Evolutionary conservation across 2,888 invertebrate genomes (phyloP).

Genomic region (Rhamnusium bicolor): DNA sequence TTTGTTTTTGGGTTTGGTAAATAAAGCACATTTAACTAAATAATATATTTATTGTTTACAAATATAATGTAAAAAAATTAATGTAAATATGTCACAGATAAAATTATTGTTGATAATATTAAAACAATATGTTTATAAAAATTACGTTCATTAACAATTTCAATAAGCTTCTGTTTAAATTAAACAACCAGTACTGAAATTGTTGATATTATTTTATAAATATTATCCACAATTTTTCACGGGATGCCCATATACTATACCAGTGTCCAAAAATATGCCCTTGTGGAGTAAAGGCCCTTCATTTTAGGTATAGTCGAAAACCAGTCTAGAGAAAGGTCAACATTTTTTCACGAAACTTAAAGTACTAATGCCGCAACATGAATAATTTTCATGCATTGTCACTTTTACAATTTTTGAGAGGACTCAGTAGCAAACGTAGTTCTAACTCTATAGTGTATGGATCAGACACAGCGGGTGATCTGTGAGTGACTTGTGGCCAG

Average conservation of each 20-base stretch:
- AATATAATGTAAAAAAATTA: slow-evolving; percentile 25
- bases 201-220: too few relatives aligned
- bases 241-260: too few relatives aligned
- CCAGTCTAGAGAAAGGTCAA: background rate
- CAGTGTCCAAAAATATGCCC: background rate
- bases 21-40: slow-evolving; percentile 19
- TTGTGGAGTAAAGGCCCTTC: background rate
- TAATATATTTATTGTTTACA: slow-evolving; percentile 24
- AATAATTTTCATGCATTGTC: too few relatives aligned
- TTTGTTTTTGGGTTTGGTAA: background rate
- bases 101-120: slow-evolving; percentile 4
- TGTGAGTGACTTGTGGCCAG: too few relatives aligned
- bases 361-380: too few relatives aligned
- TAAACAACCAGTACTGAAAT: background rate
- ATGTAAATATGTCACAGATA: background rate
- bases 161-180: background rate
- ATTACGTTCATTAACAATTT: slow-evolving; percentile 1
- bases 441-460: too few relatives aligned
- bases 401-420: too few relatives aligned
- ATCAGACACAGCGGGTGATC: too few relatives aligned
- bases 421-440: too few relatives aligned
- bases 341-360: too few relatives aligned
- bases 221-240: too few relatives aligned
- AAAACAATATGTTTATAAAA: background rate
- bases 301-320: background rate